Conservation (phyloP, 2,888 invertebrate genomes). For the Plagodis dolabraria region DNA sequence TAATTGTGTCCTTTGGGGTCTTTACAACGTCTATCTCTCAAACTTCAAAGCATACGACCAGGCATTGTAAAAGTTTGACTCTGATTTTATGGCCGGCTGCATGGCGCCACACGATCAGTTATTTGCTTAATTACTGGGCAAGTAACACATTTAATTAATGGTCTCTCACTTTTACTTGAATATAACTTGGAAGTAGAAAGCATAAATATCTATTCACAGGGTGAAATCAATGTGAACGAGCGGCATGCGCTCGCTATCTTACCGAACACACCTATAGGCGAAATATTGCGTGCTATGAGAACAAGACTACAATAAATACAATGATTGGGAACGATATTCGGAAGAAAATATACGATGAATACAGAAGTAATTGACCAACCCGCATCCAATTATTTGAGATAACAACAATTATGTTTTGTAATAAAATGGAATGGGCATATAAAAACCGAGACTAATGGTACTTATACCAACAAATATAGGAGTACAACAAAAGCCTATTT, state of each 20-base stretch:
- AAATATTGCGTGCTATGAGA: constrained; percentile 56
- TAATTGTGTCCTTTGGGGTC: no score
- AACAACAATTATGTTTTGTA: constrained; percentile 1
- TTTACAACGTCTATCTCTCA: no score
- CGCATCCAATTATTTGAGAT: constrained; percentile 7
- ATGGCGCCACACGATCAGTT: constrained; percentile 12
- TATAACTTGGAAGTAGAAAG: constrained; percentile 56
- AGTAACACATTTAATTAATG: constrained; percentile 23
- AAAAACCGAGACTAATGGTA: constrained; percentile 2
- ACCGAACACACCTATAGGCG: constrained; percentile 34
- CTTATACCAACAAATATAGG: background rate
- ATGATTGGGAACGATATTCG: constrained; percentile 14
- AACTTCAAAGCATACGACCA: no score
- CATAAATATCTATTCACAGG: constrained; percentile 61
- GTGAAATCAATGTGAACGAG: constrained; percentile 63
- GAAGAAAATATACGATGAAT: constrained; percentile 11
- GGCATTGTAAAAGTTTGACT: no score
- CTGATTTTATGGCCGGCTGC: no score
- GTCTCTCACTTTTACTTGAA: constrained; percentile 35
- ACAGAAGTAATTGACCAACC: constrained; percentile 9
- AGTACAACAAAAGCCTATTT: no score
- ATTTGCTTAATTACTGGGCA: constrained; percentile 25
- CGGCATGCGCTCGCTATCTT: constrained; percentile 43
- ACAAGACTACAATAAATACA: constrained; percentile 18
- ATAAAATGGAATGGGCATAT: background rate